Evolutionary conservation across 2,113 vertebrate species (phyloP).

Genomic region (Morone chrysops): DNA sequence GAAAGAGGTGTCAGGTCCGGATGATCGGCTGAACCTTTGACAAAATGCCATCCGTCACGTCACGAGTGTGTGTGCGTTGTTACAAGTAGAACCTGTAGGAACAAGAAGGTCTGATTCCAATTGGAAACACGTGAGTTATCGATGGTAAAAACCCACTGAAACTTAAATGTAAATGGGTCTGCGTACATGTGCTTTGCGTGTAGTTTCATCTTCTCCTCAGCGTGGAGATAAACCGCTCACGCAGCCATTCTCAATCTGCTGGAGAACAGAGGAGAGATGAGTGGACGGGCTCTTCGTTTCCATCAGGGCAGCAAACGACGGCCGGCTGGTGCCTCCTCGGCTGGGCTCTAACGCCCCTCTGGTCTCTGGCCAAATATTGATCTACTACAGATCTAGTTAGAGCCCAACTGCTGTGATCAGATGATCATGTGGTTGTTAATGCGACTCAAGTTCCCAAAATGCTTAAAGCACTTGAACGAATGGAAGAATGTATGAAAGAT

Average conservation of each 20-base stretch:
- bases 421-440: constrained; percentile 10
- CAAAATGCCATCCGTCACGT: constrained; percentile 13
- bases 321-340: constrained; percentile 38
- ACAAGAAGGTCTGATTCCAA: constrained; percentile 4
- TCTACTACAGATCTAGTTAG: constrained; percentile 48
- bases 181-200: neutral
- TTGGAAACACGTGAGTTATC: neutral
- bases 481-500: neutral
- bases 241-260: constrained; percentile 47
- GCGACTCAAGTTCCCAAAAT: constrained; percentile 18
- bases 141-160: neutral
- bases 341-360: constrained; percentile 15
- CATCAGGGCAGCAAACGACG: constrained; percentile 32
- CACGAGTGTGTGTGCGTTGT: constrained; percentile 16
- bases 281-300: constrained; percentile 4
- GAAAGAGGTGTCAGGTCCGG: constrained; percentile 52
- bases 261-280: constrained; percentile 46
- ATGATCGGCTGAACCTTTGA: constrained; percentile 47
- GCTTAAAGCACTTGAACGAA: neutral
- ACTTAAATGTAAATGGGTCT: neutral
- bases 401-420: constrained; percentile 44
- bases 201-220: constrained; percentile 18
- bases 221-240: constrained; percentile 30
- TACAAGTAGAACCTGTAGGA: neutral
- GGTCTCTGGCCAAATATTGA: constrained; percentile 58